A percentile compares a stretch with the other conserved stretches of the same genome.
These are phyloP conservation scores for Nylanderia fulva DNA, from an alignment of 1,140 invertebrate genomes.

Conservation along the genomic window DNA sequence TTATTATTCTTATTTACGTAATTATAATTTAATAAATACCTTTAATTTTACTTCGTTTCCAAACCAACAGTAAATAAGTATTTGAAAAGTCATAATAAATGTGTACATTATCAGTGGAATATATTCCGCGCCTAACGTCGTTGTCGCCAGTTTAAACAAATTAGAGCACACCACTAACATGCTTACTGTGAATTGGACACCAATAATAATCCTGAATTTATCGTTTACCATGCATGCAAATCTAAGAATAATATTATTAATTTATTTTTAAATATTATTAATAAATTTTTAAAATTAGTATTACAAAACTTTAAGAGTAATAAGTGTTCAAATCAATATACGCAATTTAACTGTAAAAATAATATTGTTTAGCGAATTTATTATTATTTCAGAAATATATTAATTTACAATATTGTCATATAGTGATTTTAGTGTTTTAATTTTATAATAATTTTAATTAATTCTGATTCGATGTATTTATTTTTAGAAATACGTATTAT, in stretches of 20 bases:
- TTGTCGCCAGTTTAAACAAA: constrained; percentile 64
- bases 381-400: no score
- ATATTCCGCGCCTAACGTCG: constrained; percentile 82
- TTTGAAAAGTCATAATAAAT: constrained; percentile 71
- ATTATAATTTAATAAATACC: constrained; percentile 56
- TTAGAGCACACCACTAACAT: constrained; percentile 65
- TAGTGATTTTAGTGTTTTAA: no score
- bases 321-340: no score
- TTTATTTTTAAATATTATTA: not conserved
- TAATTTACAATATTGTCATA: no score
- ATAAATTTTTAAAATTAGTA: not conserved
- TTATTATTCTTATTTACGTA: not conserved
- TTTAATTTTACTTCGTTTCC: constrained; percentile 85
- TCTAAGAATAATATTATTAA: constrained; percentile 23
- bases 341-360: no score
- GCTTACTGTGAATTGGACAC: constrained; percentile 61
- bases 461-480: no score
- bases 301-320: not conserved
- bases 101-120: constrained; percentile 63
- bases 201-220: constrained; percentile 59
- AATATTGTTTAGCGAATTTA: no score
- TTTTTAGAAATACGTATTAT: no score
- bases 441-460: no score
- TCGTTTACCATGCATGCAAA: constrained; percentile 50
- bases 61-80: constrained; percentile 87